These are phyloP conservation scores for Aspidoscelis tigris DNA, from an alignment of 2,113 vertebrate genomes.

Conservation along the genomic window DNA sequence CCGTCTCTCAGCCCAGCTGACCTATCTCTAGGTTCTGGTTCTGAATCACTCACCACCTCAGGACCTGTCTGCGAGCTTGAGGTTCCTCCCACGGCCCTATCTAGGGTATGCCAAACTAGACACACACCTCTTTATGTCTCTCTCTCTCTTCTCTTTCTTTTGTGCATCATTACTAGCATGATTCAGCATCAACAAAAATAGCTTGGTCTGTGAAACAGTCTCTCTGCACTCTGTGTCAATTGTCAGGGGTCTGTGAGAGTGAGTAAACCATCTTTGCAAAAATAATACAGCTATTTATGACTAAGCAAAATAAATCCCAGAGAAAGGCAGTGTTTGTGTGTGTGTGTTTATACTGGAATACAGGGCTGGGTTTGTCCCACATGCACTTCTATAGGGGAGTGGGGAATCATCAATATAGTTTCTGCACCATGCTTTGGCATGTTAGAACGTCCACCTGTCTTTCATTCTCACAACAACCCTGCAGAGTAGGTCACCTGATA, in stretches of 20 bases:
- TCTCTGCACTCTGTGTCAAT: background rate
- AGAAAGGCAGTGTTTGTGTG: too few species aligned
- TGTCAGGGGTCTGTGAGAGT: background rate
- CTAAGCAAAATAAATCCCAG: background rate
- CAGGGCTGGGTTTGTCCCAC: background rate
- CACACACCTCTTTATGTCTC: background rate
- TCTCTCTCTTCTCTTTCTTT: too few species aligned
- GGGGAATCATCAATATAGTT: background rate
- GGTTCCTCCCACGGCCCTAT: background rate
- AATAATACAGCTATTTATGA: background rate
- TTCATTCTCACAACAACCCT: background rate
- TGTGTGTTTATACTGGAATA: background rate
- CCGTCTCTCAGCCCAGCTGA: background rate
- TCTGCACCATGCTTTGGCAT: too few species aligned
- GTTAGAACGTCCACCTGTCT: background rate
- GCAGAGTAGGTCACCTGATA: background rate
- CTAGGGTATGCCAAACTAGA: background rate
- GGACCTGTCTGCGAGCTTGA: background rate
- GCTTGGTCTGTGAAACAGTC: background rate
- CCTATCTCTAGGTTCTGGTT: background rate
- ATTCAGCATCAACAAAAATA: background rate
- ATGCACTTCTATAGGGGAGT: background rate
- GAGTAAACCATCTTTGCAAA: background rate
- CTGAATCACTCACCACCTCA: background rate
- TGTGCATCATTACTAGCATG: slow-evolving; percentile 3